Conservation (phyloP, 2,113 vertebrate genomes). For the Halichoerus grypus region DNA sequence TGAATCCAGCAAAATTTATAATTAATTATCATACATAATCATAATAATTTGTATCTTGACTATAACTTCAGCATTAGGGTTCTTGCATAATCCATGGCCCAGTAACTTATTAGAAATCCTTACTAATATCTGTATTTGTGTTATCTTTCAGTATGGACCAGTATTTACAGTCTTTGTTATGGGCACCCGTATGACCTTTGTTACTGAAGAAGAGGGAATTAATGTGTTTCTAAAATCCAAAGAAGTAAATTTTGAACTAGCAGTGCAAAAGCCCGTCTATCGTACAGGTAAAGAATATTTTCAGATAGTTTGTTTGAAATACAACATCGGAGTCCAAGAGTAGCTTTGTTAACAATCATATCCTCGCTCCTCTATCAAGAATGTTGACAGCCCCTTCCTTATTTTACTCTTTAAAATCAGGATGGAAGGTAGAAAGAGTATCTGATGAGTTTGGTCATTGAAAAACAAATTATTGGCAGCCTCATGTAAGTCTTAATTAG, state of each 20-base stretch:
- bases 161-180: slow-evolving; percentile 90
- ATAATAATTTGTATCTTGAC: slow-evolving; percentile 22
- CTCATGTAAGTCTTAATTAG: background rate
- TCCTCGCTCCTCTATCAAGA: background rate
- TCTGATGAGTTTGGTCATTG: background rate
- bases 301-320: slow-evolving; percentile 23
- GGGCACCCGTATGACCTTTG: slow-evolving; percentile 91
- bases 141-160: slow-evolving; percentile 89
- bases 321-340: background rate
- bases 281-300: slow-evolving; percentile 87
- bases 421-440: background rate
- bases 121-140: slow-evolving; percentile 28
- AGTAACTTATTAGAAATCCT: slow-evolving; percentile 31
- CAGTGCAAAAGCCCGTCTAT: slow-evolving; percentile 88
- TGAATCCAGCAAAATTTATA: background rate
- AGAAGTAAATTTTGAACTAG: slow-evolving; percentile 90
- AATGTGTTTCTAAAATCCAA: slow-evolving; percentile 90
- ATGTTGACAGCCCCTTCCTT: background rate
- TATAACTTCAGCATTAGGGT: background rate
- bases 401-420: background rate
- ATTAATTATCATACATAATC: background rate
- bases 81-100: background rate
- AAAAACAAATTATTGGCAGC: background rate
- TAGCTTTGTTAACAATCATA: background rate
- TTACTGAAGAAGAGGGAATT: slow-evolving; percentile 90